A percentile compares a stretch with the other conserved stretches of the same genome.
Conservation (phyloP, 2,888 invertebrate species). For the Embidobia sp. region DNA sequence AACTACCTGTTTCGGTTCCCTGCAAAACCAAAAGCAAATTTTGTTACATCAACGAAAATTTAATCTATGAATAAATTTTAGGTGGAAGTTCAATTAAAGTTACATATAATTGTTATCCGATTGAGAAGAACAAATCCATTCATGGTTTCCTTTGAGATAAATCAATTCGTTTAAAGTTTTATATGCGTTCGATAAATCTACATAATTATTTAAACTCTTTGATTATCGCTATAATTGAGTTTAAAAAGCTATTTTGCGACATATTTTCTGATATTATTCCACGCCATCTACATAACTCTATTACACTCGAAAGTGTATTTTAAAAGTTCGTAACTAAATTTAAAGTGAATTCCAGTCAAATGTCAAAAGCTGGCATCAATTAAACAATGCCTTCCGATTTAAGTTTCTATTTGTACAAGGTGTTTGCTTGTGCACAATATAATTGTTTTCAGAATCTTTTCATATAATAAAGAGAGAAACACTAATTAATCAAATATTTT, state of each 20-base stretch:
- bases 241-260: constrained; percentile 56
- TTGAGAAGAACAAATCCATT: constrained; percentile 17
- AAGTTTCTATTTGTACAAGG: neutral
- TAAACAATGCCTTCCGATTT: constrained; percentile 38
- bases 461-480: too few species aligned
- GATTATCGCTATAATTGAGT: constrained; percentile 48
- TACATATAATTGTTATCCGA: constrained; percentile 28
- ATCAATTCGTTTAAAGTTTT: constrained; percentile 49
- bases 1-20: constrained; percentile 56
- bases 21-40: constrained; percentile 23
- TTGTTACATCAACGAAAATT: neutral
- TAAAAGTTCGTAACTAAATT: constrained; percentile 55
- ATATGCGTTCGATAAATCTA: constrained; percentile 24
- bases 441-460: too few species aligned
- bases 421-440: too few species aligned
- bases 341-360: constrained; percentile 53
- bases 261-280: constrained; percentile 59
- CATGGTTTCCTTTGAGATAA: constrained; percentile 15
- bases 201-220: constrained; percentile 54
- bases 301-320: constrained; percentile 47
- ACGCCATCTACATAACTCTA: constrained; percentile 46
- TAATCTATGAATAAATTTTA: neutral
- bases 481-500: too few species aligned
- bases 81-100: constrained; percentile 7
- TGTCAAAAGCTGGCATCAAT: constrained; percentile 53